A percentile compares a stretch with the other conserved stretches of the same genome.
Conservation (phyloP, 2,797 vertebrate genomes). For the Acipenser ruthenus region DNA sequence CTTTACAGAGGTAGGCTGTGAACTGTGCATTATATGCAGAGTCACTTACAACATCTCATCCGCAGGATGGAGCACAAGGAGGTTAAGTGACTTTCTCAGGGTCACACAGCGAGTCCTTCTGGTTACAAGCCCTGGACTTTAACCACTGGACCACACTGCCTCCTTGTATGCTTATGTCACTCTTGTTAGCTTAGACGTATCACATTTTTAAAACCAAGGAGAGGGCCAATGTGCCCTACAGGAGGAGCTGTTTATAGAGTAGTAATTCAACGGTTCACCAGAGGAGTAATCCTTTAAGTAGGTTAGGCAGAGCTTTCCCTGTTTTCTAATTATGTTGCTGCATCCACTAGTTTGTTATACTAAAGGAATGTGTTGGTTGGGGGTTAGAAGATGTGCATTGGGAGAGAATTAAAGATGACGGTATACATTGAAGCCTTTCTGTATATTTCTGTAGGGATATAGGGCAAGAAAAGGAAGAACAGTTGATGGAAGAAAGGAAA, state of each 20-base stretch:
- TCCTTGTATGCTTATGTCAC: slow-evolving; percentile 6
- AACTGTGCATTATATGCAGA: no score
- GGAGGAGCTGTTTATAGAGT: slow-evolving; percentile 42
- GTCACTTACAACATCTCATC: background rate
- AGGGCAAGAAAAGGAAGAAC: slow-evolving; percentile 78
- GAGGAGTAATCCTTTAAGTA: slow-evolving; percentile 56
- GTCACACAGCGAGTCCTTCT: no score
- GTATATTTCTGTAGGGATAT: slow-evolving; percentile 61
- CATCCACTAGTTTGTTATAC: slow-evolving; percentile 17
- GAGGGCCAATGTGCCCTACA: slow-evolving; percentile 6
- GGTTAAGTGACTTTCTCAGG: background rate
- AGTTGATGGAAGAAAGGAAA: slow-evolving; percentile 94
- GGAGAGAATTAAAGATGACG: slow-evolving; percentile 12
- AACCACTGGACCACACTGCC: background rate
- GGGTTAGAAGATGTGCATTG: slow-evolving; percentile 8
- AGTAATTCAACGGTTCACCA: slow-evolving; percentile 32
- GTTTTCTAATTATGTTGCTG: slow-evolving; percentile 37
- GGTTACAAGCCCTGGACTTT: no score
- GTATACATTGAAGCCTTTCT: slow-evolving; percentile 29
- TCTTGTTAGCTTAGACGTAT: background rate
- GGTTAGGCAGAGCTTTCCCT: slow-evolving; percentile 57
- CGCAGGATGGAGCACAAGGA: slow-evolving; percentile 1
- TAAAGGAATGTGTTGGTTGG: background rate
- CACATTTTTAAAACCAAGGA: slow-evolving; percentile 5
- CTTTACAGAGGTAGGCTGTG: no score